phyloP scores from a whole-genome alignment of 2,113 vertebrate species.

The Bucco capensis region DNA sequence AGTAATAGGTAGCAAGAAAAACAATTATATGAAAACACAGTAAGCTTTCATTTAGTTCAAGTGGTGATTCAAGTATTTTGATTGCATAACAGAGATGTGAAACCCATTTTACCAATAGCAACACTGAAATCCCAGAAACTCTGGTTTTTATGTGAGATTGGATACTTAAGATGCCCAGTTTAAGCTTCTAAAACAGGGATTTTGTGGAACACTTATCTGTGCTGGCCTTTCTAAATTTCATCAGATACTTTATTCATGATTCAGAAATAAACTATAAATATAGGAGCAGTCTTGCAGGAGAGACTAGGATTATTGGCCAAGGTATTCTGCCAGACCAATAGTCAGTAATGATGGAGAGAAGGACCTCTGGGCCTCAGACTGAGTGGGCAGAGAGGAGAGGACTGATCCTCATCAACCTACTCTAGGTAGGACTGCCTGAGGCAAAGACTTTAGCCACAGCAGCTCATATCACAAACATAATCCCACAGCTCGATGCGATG shows the following conservation, averaged over 20 bases:
- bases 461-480: fast-evolving
- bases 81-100: constrained; percentile 4
- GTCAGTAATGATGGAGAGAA: fast-evolving
- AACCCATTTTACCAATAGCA: neutral
- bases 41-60: constrained; percentile 55
- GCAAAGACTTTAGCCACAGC: neutral
- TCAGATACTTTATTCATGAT: neutral
- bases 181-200: neutral
- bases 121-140: neutral
- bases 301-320: neutral
- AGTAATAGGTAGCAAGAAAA: constrained; percentile 60
- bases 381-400: neutral
- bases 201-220: neutral
- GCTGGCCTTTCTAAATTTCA: neutral
- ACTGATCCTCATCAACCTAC: neutral
- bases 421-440: fast-evolving
- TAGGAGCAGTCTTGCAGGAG: neutral
- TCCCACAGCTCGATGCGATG: neutral
- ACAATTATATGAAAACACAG: constrained; percentile 30
- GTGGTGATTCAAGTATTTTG: constrained; percentile 27
- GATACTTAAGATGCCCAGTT: neutral
- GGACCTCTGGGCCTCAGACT: neutral
- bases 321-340: fast-evolving
- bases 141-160: neutral
- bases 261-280: neutral